Percentiles rank a stretch among this genome's conserved stretches.
Conservation (phyloP, 1,140 invertebrate genomes). For the Ectropis grisescens region DNA sequence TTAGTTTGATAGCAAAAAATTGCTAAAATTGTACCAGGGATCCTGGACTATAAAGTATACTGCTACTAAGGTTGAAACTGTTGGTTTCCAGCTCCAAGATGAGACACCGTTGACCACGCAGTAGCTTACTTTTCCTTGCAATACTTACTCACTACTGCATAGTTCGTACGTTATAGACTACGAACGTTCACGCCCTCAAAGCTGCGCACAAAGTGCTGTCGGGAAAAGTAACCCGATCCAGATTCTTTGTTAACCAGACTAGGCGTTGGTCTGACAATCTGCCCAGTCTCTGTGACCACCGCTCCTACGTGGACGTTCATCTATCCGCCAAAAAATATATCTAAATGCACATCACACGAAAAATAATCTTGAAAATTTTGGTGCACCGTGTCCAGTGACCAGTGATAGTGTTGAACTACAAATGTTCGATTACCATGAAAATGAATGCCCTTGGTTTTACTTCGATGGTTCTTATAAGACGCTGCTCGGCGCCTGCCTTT, state of each 20-base stretch:
- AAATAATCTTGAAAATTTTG: constrained; percentile 10
- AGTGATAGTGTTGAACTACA: constrained; percentile 21
- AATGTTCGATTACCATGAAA: constrained; percentile 47
- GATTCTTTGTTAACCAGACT: constrained; percentile 28
- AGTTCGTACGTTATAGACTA: too few relatives aligned
- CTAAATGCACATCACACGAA: constrained; percentile 23
- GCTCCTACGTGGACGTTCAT: constrained; percentile 43
- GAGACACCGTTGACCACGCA: too few relatives aligned
- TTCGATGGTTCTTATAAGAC: constrained; percentile 68
- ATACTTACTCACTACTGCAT: too few relatives aligned
- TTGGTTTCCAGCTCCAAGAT: too few relatives aligned
- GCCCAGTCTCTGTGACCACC: constrained; percentile 45
- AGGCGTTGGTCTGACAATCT: constrained; percentile 40
- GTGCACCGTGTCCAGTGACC: constrained; percentile 30
- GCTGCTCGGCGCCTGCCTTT: constrained; percentile 59
- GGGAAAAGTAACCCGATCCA: constrained; percentile 34
- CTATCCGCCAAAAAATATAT: constrained; percentile 13
- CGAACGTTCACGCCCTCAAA: constrained; percentile 22
- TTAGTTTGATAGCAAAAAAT: too few relatives aligned
- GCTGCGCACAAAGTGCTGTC: constrained; percentile 30
- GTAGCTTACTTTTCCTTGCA: too few relatives aligned
- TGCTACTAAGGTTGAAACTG: too few relatives aligned
- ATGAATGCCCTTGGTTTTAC: constrained; percentile 67
- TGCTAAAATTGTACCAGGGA: too few relatives aligned
- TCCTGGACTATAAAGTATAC: too few relatives aligned